Conservation (phyloP, 2,797 vertebrate species). For the Vultur gryphus region DNA sequence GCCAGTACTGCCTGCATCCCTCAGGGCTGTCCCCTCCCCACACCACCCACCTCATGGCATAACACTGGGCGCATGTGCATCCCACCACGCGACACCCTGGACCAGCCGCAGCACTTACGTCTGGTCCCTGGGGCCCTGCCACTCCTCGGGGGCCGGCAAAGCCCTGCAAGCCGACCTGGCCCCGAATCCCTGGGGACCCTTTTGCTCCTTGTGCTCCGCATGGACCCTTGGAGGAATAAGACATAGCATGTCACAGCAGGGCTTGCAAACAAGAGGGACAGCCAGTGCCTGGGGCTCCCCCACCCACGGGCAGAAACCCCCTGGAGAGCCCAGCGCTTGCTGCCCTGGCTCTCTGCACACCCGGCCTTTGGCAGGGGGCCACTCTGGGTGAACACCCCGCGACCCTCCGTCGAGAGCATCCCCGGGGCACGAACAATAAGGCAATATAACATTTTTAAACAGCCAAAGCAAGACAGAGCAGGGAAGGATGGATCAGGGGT, state of each 20-base stretch:
- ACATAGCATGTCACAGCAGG: neutral
- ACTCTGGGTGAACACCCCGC: neutral
- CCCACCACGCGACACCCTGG: rapidly evolving
- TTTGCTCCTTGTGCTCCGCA: constrained; percentile 72
- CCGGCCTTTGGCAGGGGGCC: neutral
- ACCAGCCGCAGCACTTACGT: constrained; percentile 60
- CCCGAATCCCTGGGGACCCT: constrained; percentile 79
- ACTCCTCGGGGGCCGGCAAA: constrained; percentile 79
- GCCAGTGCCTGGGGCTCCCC: neutral
- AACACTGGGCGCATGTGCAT: rapidly evolving
- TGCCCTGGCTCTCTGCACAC: neutral
- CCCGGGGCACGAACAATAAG: neutral
- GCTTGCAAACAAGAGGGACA: neutral
- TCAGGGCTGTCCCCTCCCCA: neutral
- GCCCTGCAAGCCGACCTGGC: constrained; percentile 78
- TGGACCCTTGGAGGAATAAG: constrained; percentile 69
- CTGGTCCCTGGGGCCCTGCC: constrained; percentile 68
- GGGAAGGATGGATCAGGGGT: too few species aligned
- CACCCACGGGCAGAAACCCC: rapidly evolving
- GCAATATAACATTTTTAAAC: rapidly evolving
- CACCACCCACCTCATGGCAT: rapidly evolving
- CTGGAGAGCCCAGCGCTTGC: rapidly evolving
- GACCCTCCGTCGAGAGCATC: neutral
- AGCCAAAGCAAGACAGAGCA: neutral
- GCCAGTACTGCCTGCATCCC: neutral